These are phyloP conservation scores for Cotesia typhae DNA, from an alignment of 1,140 invertebrate species.

Conservation along the genomic window DNA sequence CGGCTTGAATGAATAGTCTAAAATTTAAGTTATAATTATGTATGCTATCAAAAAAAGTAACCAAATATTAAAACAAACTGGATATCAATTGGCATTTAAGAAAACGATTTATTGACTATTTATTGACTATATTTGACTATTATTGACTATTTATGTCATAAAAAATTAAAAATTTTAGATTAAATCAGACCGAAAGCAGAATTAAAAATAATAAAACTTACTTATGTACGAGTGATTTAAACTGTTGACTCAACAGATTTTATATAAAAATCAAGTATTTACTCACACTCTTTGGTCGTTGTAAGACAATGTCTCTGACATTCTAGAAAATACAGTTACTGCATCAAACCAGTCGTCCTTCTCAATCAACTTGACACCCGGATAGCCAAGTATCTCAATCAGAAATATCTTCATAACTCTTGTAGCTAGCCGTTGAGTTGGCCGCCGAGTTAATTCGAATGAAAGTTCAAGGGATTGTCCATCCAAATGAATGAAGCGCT, in stretches of 20 bases:
- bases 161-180: too few relatives aligned
- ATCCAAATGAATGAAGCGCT: constrained; percentile 49
- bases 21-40: too few relatives aligned
- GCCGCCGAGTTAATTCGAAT: constrained; percentile 68
- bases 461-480: constrained; percentile 52
- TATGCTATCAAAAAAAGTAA: too few relatives aligned
- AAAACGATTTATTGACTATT: too few relatives aligned
- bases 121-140: too few relatives aligned
- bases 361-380: constrained; percentile 64
- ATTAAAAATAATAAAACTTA: too few relatives aligned
- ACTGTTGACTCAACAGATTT: not conserved
- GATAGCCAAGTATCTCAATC: constrained; percentile 72
- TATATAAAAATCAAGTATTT: not conserved
- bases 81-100: too few relatives aligned
- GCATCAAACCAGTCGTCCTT: constrained; percentile 63
- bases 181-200: too few relatives aligned
- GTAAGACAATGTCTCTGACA: constrained; percentile 39
- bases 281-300: constrained; percentile 42
- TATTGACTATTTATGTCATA: too few relatives aligned
- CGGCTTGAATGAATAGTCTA: too few relatives aligned
- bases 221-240: too few relatives aligned
- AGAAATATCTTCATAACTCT: constrained; percentile 74
- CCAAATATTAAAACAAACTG: too few relatives aligned
- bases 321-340: constrained; percentile 50
- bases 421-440: constrained; percentile 72